A percentile compares a stretch with the other conserved stretches of the same genome.
Evolutionary conservation across 2,888 invertebrate species (phyloP).

Genomic region (Acrobasis repandana): DNA sequence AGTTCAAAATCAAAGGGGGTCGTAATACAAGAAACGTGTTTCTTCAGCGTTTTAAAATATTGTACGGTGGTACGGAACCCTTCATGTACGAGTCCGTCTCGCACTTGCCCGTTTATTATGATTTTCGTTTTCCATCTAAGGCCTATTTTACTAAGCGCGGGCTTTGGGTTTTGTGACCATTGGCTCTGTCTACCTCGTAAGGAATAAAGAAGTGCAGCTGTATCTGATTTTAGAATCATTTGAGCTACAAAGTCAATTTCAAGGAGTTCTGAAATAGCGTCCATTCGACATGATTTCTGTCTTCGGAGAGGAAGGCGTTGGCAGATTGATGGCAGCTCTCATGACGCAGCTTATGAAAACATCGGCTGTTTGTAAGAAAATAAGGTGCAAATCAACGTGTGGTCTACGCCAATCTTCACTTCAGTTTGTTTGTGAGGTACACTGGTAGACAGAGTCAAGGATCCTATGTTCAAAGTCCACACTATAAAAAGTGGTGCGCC

Average conservation of each 20-base stretch:
- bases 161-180: neutral
- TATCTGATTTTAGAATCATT: neutral
- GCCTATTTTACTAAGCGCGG: neutral
- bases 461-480: too few relatives aligned
- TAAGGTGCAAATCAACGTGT: neutral
- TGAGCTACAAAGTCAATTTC: neutral
- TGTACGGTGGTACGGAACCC: too few relatives aligned
- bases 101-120: too few relatives aligned
- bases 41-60: too few relatives aligned
- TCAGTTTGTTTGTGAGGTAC: neutral
- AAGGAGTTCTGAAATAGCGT: neutral
- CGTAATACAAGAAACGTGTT: too few relatives aligned
- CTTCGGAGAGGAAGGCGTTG: neutral
- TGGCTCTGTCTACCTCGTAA: neutral
- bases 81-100: too few relatives aligned
- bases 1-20: too few relatives aligned
- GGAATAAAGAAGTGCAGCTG: neutral
- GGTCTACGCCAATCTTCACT: neutral
- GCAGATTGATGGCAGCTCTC: neutral
- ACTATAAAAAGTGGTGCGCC: too few relatives aligned
- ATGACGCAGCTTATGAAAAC: slow-evolving; percentile 2
- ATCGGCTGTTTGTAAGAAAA: neutral
- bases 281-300: slow-evolving; percentile 2
- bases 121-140: too few relatives aligned
- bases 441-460: too few relatives aligned